Base-by-base conservation (phyloP, 2,797 vertebrate genomes). In the Oreortyx pictus region DNA sequence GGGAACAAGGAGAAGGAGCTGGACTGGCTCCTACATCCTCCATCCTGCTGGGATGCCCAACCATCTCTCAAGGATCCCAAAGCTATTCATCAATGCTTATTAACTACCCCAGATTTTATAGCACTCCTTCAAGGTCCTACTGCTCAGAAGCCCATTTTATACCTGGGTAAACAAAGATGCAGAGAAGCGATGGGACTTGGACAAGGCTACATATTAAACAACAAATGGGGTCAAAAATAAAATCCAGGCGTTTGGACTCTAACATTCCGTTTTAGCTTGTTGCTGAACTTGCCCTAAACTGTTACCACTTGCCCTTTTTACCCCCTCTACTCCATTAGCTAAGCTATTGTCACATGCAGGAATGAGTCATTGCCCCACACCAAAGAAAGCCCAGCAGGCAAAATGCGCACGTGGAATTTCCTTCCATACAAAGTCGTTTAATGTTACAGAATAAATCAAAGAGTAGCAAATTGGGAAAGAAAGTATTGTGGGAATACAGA, bases 341-440 rank as follows among this genome's bases (percentile, higher is more conserved):
- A 70, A 89, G 18, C 25, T 54, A 94, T 93, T 95, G 89, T 95
- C 67, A 39, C 52, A 33, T 24, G 72, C 4, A 79, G 62, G 79
- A 95, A 95, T 89, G 83, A 95, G 56, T 96, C 89, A 95, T 67
- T 2, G 7, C 47, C 71, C n/a, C 70, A 78, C 50, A 56, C 60
- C 44, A 67, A 94, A 92, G 81, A 87, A 90, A 76, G 76, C 29
- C 35, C 75, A 71, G 44, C 14, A 37, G 27, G 60, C 29, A 86
- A 73, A 92, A 59, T 24, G 65, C 65, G 47, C 47, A 43, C 37
- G 25, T 68, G 94, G 66, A 88, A 95, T 92, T 96, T 96, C 95
- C 92, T 93, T 89, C 93, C 80, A 93, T 96, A 96, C 85, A 94
- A 94, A 92, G 39, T 16, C 72, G 41, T 44, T 80, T 70, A 92